Base-by-base conservation (phyloP, 2,888 invertebrate species). In the Spodoptera exigua region DNA sequence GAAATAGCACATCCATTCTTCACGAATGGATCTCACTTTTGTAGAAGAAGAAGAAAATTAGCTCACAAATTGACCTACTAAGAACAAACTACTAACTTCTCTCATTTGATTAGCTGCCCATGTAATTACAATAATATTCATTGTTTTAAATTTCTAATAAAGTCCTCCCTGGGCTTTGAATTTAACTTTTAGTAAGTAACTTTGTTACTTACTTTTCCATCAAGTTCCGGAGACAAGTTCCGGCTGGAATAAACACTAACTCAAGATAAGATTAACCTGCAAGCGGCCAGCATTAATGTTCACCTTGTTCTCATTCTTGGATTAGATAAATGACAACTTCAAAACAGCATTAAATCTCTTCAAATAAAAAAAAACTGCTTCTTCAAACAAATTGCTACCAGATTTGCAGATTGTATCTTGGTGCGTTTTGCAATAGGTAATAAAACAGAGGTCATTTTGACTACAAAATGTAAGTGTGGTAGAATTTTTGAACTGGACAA, bases 221-320 rank as follows among this genome's bases (percentile, higher is more conserved):
- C 27, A 17, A 46, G 55, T 57, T 66, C 58, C 66, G 66, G 45
- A 43, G 44, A 34, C n/a, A 11, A 74, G 47, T 62, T 76, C 62
- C 60, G 66, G 37, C 39, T 60, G 7, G 14, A 41, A 44, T 57
- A 53, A 59, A 70, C 54, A 70, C 74, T 76, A 35, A 55, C 39
- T 43, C 14, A 60, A 67, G 74, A 64, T 75, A 60, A 70, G 54
- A 51, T 61, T 48, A 46, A 21, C 36, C 34, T 56, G 17, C 36
- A 48, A 54, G 44, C 36, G 37, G 44, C 56, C 59, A 27, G 27
- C 27, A 61, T 73, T 71, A 51, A 18, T 59, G 44, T 47, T 77
- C 64, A 71, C 78, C 78, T 77, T 75, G 78, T 34, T 45, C 68
- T 43, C 49, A 70, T 68, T 71, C 44, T 21, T 9, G 45, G 39